Percentiles rank a stretch among this genome's conserved stretches.
Evolutionary conservation across 92 coral and sea anemone genomes (phyloP).

Genomic region (Bergia sp.): DNA sequence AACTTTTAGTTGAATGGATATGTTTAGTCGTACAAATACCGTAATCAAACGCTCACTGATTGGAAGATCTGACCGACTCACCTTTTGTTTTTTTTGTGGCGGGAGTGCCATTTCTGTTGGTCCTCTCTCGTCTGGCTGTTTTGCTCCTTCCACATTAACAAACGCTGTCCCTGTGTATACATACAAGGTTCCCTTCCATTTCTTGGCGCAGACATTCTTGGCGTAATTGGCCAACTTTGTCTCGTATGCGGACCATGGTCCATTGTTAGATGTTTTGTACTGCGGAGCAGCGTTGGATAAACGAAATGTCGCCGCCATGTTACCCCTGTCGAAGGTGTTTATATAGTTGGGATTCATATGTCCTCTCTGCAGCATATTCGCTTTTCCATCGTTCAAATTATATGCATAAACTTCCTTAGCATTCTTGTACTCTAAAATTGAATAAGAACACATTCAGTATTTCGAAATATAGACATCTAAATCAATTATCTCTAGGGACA

Average conservation of each 20-base stretch:
- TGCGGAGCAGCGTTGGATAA: slow-evolving; percentile 15
- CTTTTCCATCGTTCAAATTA: background rate
- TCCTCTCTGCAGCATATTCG: background rate
- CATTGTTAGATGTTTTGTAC: background rate
- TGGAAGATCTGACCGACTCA: background rate
- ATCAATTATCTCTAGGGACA: too few species aligned
- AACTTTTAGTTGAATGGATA: too few species aligned
- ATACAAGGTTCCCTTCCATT: background rate
- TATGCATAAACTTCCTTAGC: background rate
- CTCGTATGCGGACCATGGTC: background rate
- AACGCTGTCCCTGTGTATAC: background rate
- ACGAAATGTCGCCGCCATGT: background rate
- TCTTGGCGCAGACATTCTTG: background rate
- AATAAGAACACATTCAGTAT: background rate
- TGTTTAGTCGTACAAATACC: too few species aligned
- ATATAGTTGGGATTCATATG: slow-evolving; percentile 23
- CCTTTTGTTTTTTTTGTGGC: background rate
- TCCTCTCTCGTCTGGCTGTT: background rate
- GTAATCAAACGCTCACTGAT: too few species aligned
- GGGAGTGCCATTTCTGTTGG: background rate
- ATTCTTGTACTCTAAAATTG: background rate
- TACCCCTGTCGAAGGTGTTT: background rate
- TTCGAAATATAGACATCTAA: background rate
- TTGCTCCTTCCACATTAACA: background rate
- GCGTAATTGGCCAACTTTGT: background rate